A percentile compares a stretch with the other conserved stretches of the same genome.
These are phyloP conservation scores for Xiphydria camelus DNA, from an alignment of 2,888 invertebrate species.

Conservation along the genomic window DNA sequence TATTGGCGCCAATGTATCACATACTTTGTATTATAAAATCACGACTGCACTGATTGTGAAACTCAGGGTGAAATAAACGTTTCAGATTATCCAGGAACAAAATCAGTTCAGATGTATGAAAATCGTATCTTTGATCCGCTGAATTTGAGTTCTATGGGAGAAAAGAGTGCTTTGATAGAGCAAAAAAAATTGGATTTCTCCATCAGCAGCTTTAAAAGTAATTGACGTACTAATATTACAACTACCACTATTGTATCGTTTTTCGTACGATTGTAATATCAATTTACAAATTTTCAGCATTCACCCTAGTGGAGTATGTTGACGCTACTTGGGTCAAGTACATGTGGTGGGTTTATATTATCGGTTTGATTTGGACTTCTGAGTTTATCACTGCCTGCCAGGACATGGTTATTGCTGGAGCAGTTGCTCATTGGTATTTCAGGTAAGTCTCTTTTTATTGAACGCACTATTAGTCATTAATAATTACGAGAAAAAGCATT, in stretches of 20 bases:
- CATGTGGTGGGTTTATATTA: constrained; percentile 90
- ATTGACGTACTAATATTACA: constrained; percentile 8
- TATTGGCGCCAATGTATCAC: too few species aligned
- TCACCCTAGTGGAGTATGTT: constrained; percentile 71
- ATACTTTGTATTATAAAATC: too few species aligned
- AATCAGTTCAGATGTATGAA: constrained; percentile 43
- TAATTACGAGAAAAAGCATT: too few species aligned
- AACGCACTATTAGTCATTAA: too few species aligned
- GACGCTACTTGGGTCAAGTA: constrained; percentile 82
- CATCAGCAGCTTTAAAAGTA: constrained; percentile 47
- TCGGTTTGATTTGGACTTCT: constrained; percentile 89
- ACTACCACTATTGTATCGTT: not conserved
- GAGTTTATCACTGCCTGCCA: constrained; percentile 95
- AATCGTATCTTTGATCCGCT: constrained; percentile 40
- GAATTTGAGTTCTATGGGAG: constrained; percentile 36
- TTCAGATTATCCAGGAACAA: constrained; percentile 55
- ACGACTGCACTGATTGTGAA: constrained; percentile 15
- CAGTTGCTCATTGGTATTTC: constrained; percentile 95
- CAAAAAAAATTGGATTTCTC: constrained; percentile 37
- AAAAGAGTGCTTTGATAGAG: constrained; percentile 29
- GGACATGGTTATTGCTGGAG: constrained; percentile 90
- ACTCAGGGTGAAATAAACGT: constrained; percentile 12
- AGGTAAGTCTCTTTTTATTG: constrained; percentile 60
- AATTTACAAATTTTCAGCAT: constrained; percentile 56
- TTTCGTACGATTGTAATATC: constrained; percentile 1